Percentiles rank a stretch among this genome's conserved stretches.
phyloP scores from a whole-genome alignment of 1,140 invertebrate genomes.

The Cheumatopsyche charites region DNA sequence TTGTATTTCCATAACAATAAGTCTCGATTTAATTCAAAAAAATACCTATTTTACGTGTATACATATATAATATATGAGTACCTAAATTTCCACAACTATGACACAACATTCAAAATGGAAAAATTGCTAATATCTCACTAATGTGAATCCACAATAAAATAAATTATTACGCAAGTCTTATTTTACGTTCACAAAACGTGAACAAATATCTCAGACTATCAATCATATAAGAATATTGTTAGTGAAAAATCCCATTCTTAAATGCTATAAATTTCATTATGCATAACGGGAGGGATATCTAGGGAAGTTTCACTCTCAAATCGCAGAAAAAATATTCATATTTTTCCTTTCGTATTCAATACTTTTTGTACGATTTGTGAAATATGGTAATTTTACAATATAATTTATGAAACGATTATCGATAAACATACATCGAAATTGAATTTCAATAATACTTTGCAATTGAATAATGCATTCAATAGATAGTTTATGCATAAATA shows the following conservation, averaged over 20 bases:
- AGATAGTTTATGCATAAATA: constrained; percentile 12
- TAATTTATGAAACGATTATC: constrained; percentile 1
- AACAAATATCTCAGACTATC: constrained; percentile 24
- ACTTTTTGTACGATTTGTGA: constrained; percentile 7
- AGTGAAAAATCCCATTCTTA: constrained; percentile 11
- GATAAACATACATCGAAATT: constrained; percentile 20
- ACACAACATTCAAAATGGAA: constrained; percentile 28
- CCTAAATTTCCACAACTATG: constrained; percentile 16
- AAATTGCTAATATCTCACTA: constrained; percentile 29
- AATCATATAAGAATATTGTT: constrained; percentile 22
- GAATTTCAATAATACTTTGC: constrained; percentile 13
- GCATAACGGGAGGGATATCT: constrained; percentile 12
- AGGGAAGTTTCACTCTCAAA: constrained; percentile 10
- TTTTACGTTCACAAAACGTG: constrained; percentile 17
- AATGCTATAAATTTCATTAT: constrained; percentile 9
- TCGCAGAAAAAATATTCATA: background rate
- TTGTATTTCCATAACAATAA: background rate
- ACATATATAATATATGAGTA: background rate
- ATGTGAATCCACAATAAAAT: constrained; percentile 28
- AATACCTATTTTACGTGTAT: background rate
- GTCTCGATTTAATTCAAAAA: background rate
- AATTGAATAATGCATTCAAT: constrained; percentile 9
- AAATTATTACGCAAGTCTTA: constrained; percentile 27
- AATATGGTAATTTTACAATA: background rate
- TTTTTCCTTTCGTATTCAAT: background rate